A percentile compares a stretch with the other conserved stretches of the same genome.
Evolutionary conservation across 2,888 invertebrate genomes (phyloP).

Genomic region (Orthosia gracilis): DNA sequence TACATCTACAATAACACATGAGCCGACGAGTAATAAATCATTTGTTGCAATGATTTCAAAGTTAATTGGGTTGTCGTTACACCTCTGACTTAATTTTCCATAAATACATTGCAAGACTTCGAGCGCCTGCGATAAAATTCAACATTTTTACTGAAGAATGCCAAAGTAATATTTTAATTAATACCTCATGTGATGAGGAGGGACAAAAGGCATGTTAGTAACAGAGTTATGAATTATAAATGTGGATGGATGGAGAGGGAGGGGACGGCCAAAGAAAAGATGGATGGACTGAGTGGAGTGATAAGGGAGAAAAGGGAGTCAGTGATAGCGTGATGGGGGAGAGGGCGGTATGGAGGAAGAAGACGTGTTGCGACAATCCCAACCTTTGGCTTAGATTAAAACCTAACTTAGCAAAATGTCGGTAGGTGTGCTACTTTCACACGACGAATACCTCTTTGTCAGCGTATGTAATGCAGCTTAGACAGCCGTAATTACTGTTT

Average conservation of each 20-base stretch:
- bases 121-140: background rate
- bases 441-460: background rate
- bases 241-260: too few relatives aligned
- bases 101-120: constrained; percentile 20
- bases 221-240: too few relatives aligned
- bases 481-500: constrained; percentile 34
- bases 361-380: too few relatives aligned
- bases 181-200: background rate
- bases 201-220: too few relatives aligned
- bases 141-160: constrained; percentile 5
- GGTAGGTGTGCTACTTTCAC: background rate
- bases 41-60: constrained; percentile 25
- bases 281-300: too few relatives aligned
- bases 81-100: constrained; percentile 26
- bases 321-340: too few relatives aligned
- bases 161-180: background rate
- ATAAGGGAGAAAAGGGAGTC: too few relatives aligned
- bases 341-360: too few relatives aligned
- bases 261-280: too few relatives aligned
- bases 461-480: constrained; percentile 18
- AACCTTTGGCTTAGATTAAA: background rate
- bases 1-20: constrained; percentile 14
- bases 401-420: background rate
- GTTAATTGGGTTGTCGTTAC: constrained; percentile 28
- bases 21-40: constrained; percentile 25